Base-by-base conservation (phyloP, 2,113 vertebrate species). In the Lipophrys pholis region DNA sequence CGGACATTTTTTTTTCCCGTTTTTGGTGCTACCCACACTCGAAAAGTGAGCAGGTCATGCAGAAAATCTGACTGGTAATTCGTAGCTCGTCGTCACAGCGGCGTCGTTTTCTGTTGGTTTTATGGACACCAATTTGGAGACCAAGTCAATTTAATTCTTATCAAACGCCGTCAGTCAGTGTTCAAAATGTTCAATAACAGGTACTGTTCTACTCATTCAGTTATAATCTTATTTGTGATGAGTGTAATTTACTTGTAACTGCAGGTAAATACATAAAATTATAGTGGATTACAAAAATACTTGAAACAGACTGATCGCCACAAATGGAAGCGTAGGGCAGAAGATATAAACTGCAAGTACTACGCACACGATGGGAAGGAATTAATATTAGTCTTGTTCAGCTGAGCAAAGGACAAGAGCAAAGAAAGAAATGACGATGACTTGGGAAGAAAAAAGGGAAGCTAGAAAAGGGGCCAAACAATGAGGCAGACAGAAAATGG, bases 1-100 rank as follows among this genome's bases (percentile, higher is more conserved):
- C 8, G 65, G 84, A 85, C 73, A 51, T 62, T 70, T 76, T 76
- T 80, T 77, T 30, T 4, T 4, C 21, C 53, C 68, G 62, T 83
- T 83, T 78, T 75, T 69, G 79, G 61, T 14, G 41, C 79, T 55
- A 50, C 73, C 60, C 66, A 75, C 71, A 65, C 46, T 54, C 46
- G 64, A 40, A 76, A 79, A 77, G 17, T 55, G 46, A 83, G 70
- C 38, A 36, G 16, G 67, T 79, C 8, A 61, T 60, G 51, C 48
- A 66, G 42, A 74, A 73, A 83, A 59, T 11, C 70, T 46, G 57
- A 82, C 45, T 42, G 39, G 8, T 43, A 49, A 52, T 8, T 51
- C 42, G 43, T 57, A 15, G 48, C n/a, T 56, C 54, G 39, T 43
- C 5, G 0, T 16, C 45, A 56, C 15, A 7, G 10, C 45, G 35